Base-by-base conservation (phyloP, 2,888 invertebrate genomes). In the Sinodicranocentrus sp. region DNA sequence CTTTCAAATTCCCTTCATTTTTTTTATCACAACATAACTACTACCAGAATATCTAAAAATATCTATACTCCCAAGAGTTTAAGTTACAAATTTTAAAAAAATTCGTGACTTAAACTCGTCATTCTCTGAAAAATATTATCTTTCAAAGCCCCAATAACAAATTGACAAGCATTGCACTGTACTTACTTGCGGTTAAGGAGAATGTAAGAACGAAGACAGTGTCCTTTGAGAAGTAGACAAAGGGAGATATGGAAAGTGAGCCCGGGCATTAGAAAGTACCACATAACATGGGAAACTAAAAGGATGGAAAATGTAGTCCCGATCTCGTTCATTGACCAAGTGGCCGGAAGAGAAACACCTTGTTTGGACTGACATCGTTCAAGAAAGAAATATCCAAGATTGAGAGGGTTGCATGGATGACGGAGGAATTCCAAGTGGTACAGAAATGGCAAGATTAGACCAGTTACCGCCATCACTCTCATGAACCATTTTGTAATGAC, bases 131-230 rank as follows among this genome's bases (percentile, higher is more conserved):
- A 39, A 39, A 39, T 39, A 39, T 39, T 6, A 39, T 8, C 6
- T 6, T 6, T 39, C 8, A 39, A 39, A 13, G 8, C 39, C 8
- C 8, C 8, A 39, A 39, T 6, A 13, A 39, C 8, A 39, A 39
- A 39, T 2, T 57, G 23, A 6, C 8, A 26, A 15, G 23, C 8
- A 52, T 59, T 25, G 17, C 13, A 19, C 3, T 59, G 19, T 23
- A 6, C 21, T 21, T 44, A 67, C 43, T 1, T 43, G 28, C 33
- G 39, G n/a, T 25, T 43, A 2, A 3, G 43, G 5, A 43, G 43
- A 23, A 67, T 67, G 44, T 67, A 67, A 5, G 43, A 67, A 1
- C 67, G 67, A 1, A 67, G n/a, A 23, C 67, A 67, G 15, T 67
- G 44, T 8, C 67, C 25, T 23, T 15, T 21, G 1, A 67, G 1